Conservation (phyloP, 2,888 invertebrate species). For the Hoplodrina blanda region DNA sequence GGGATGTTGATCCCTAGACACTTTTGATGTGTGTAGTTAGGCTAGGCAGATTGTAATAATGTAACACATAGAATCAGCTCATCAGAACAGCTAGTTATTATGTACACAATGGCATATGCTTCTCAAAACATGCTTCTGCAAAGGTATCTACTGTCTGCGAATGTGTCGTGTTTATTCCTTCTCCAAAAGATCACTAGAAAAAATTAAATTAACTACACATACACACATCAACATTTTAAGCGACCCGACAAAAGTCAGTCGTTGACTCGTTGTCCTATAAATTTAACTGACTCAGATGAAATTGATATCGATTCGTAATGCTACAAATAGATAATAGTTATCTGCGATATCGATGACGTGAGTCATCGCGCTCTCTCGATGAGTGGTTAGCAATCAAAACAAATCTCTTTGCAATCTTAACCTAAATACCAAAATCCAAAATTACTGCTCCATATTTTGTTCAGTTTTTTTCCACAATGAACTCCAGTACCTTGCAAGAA, state of each 20-base stretch:
- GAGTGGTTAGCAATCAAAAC: conserved; percentile 10
- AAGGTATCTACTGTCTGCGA: neutral
- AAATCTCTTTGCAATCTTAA: conserved; percentile 26
- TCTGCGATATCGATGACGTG: conserved; percentile 20
- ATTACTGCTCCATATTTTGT: neutral
- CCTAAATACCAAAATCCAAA: conserved; percentile 34
- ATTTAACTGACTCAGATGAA: neutral
- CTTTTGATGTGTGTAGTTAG: no score
- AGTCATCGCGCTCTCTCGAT: conserved; percentile 24
- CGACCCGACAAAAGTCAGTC: neutral
- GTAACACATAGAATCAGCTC: neutral
- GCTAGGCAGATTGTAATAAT: no score
- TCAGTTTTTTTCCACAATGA: neutral
- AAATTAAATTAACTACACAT: no score
- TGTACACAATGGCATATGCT: neutral
- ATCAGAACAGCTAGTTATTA: neutral
- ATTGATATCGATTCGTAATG: conserved; percentile 7
- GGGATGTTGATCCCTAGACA: no score
- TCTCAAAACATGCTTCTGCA: neutral
- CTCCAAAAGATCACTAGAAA: neutral
- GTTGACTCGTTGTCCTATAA: neutral
- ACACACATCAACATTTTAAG: neutral
- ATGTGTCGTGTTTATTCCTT: neutral
- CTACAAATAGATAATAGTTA: conserved; percentile 27
- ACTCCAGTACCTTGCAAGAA: neutral